phyloP scores from a whole-genome alignment of 1,140 invertebrate genomes.

The Ostrea denselamellosa region DNA sequence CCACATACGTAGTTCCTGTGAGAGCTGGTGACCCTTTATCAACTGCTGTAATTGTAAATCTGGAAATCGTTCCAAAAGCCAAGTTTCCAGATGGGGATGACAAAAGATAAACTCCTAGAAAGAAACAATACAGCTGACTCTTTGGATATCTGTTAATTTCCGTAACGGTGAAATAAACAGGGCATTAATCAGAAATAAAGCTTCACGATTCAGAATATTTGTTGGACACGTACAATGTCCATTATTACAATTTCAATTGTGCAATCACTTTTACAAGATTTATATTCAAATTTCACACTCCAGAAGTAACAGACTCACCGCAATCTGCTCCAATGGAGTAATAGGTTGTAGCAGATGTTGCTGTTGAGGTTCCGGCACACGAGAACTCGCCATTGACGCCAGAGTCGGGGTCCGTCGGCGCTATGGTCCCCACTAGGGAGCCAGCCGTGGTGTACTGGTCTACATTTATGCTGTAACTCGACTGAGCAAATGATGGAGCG shows the following conservation, averaged over 20 bases:
- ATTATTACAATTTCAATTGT: too few relatives aligned
- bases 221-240: too few relatives aligned
- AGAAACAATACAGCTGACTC: too few relatives aligned
- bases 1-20: constrained; percentile 35
- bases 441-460: constrained; percentile 50
- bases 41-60: constrained; percentile 43
- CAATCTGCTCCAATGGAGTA: constrained; percentile 52
- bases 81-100: constrained; percentile 38
- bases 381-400: constrained; percentile 39
- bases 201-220: too few relatives aligned
- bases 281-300: too few relatives aligned
- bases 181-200: too few relatives aligned
- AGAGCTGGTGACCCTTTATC: constrained; percentile 49
- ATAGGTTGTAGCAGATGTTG: constrained; percentile 20
- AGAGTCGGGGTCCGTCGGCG: constrained; percentile 47
- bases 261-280: too few relatives aligned
- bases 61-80: constrained; percentile 44
- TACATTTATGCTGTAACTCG: constrained; percentile 35
- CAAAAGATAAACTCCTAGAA: background rate
- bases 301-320: background rate
- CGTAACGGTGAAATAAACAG: too few relatives aligned
- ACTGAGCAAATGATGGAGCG: constrained; percentile 44
- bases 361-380: constrained; percentile 31
- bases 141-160: too few relatives aligned
- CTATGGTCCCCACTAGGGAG: constrained; percentile 42